Evolutionary conservation across 2,113 vertebrate species (phyloP).

Genomic region (Epinephelus fuscoguttatus): DNA sequence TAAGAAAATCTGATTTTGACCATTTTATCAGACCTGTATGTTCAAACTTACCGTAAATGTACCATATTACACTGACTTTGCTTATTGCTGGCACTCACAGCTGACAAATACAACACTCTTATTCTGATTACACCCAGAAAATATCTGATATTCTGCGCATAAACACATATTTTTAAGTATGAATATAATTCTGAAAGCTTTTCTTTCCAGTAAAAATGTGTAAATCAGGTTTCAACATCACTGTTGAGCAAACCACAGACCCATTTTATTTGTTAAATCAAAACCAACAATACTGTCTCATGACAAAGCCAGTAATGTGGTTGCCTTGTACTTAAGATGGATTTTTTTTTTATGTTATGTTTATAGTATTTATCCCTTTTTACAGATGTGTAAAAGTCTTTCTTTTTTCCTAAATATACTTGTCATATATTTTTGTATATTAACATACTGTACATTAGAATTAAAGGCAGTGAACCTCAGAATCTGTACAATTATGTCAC

Average conservation of each 20-base stretch:
- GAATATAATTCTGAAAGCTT: not conserved
- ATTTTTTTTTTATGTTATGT: conserved; percentile 52
- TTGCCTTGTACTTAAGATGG: conserved; percentile 32
- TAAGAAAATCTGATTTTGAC: conserved; percentile 6
- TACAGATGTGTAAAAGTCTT: conserved; percentile 55
- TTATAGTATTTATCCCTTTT: conserved; percentile 75
- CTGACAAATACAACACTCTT: not conserved
- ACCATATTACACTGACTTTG: not conserved
- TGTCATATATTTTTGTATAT: conserved; percentile 79
- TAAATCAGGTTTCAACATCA: conserved; percentile 28
- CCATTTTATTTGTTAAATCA: not conserved
- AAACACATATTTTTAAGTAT: conserved; percentile 2
- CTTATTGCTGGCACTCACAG: not conserved
- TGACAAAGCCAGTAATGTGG: conserved; percentile 31
- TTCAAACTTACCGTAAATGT: not conserved
- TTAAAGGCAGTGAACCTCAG: conserved; percentile 50
- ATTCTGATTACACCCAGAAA: conserved; percentile 9
- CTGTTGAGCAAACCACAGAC: conserved; percentile 1
- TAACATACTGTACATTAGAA: conserved; percentile 65
- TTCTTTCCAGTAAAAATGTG: not conserved
- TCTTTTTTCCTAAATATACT: conserved; percentile 48
- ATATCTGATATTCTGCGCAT: conserved; percentile 24
- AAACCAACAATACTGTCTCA: conserved; percentile 11
- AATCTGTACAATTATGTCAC: conserved; percentile 14
- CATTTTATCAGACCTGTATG: not conserved